Evolutionary conservation across 1,140 invertebrate genomes (phyloP), one percentile per base, ranked within the genome.

Genomic region (Camponotus vicinus): DNA sequence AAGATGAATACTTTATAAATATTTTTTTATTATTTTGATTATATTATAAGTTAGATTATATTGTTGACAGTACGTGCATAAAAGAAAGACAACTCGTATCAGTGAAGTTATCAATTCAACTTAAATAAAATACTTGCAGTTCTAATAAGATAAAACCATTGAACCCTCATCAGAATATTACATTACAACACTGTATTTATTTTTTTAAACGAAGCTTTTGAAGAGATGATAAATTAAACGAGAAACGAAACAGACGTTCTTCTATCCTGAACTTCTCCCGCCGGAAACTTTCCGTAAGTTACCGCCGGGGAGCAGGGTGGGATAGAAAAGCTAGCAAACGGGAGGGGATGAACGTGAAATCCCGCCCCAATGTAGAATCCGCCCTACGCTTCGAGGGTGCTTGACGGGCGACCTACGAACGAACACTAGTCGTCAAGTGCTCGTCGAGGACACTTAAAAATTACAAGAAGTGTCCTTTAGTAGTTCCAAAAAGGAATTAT

Each of bases 381-480:
- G 93, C 93, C 93, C 93, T 92, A 89, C 78, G 87, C 42, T 88
- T 94, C 91, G 91, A 95, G 94, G 92, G 93, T 93, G 92, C 93
- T 94, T 92, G 92, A 95, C 89, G 86, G 86, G 69, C 89, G 88
- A 92, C 49, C 49, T 52, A 52, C 49, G 49, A 93, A 91, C 92
- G 92, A 93, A 94, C 90, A 95, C 94, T 95, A 94, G 93, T 88
- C 92, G 93, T 95, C 93, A 95, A 95, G 94, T 95, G 94, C 85
- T 95, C 94, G 94, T 95, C 92, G 94, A 95, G 94, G 92, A 95
- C 94, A 93, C 94, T 94, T 92, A 92, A 93, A 94, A 93, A 94
- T 45, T 93, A 94, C 91, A 92, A 93, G 89, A 85, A 90, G 86
- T 86, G 91, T 90, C 86, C 91, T 93, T 85, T 83, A 90, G 40